A percentile compares a stretch with the other conserved stretches of the same genome.
These are phyloP conservation scores for Scrobipalpa costella DNA, from an alignment of 2,888 invertebrate genomes.

Conservation along the genomic window DNA sequence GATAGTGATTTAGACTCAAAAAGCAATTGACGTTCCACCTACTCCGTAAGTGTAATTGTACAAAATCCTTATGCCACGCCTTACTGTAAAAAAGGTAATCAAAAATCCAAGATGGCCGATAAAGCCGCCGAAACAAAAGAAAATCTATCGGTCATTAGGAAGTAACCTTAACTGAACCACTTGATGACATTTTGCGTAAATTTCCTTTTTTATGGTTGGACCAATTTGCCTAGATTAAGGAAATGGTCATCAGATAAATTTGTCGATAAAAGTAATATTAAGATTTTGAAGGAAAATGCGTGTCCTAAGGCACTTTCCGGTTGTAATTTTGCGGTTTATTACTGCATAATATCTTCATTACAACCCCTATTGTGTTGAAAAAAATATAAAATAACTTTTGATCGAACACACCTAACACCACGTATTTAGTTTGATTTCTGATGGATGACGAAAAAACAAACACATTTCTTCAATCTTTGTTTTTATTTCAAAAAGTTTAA, in stretches of 20 bases:
- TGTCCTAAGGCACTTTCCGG: conserved; percentile 42
- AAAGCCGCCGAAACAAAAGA: neutral
- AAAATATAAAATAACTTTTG: conserved; percentile 13
- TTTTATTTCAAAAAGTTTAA: too few species aligned
- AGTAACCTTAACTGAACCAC: neutral
- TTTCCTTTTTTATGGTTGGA: conserved; percentile 58
- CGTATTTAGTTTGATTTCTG: conserved; percentile 17
- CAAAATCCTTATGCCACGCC: too few species aligned
- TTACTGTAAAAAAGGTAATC: neutral
- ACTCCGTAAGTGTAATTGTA: too few species aligned
- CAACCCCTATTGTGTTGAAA: conserved; percentile 29
- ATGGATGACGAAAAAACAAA: neutral
- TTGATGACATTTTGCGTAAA: conserved; percentile 53
- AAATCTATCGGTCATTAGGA: neutral
- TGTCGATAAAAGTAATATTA: conserved; percentile 49
- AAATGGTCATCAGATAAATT: conserved; percentile 53
- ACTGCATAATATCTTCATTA: conserved; percentile 51
- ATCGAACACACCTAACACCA: conserved; percentile 19
- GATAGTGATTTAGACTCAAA: too few species aligned
- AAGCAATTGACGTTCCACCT: too few species aligned
- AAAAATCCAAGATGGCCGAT: conserved; percentile 5
- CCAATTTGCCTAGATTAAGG: conserved; percentile 57
- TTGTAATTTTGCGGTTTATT: conserved; percentile 45
- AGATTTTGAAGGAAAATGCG: conserved; percentile 41
- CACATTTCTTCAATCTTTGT: too few species aligned